Evolutionary conservation across 2,888 invertebrate genomes (phyloP), one percentile per base, ranked within the genome.

Genomic region (Himalopsyche tibetana): DNA sequence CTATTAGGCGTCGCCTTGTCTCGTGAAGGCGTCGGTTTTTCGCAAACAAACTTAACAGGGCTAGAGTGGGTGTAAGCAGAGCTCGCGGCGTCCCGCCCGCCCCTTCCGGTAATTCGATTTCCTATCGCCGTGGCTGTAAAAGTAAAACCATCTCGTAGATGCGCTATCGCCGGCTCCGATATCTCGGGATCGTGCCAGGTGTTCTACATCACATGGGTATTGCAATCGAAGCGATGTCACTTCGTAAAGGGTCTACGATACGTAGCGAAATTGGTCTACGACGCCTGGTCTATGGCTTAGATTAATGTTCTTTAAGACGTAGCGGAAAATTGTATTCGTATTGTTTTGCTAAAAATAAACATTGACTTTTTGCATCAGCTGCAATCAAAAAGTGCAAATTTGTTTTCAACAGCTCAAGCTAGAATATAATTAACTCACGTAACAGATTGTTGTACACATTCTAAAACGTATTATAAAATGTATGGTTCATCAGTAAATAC

Each of bases 51-150:
- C 74, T 74, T 74, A 74, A 36, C 74, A 38, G 36, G 36, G 9
- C 9, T 28, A 74, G 74, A 36, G 74, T 28, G 63, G 74, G 15
- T 36, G 74, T 74, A 74, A 74, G 36, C 15, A 36, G 36, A 74
- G 74, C 74, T 36, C 36, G 74, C 74, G 74, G 74, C 74, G 74
- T 74, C 74, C 36, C 74, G 11, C 36, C 74, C 74, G 74, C 74
- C 74, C 74, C 74, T 74, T 74, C 74, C 74, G 38, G 74, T 74
- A 74, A 74, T 74, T 74, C 74, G 74, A 55, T 82, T 82, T 82
- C 82, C 55, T 55, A 82, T 55, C 82, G 51, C 55, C 55, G 82
- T 55, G 45, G 42, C 80, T 74, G 74, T 74, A 74, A 74, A 74
- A 74, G 74, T 74, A 74, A 74, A 74, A 74, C 74, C 74, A 36